These are phyloP conservation scores for Pheosia gnoma DNA, from an alignment of 2,888 invertebrate genomes.

Conservation along the genomic window DNA sequence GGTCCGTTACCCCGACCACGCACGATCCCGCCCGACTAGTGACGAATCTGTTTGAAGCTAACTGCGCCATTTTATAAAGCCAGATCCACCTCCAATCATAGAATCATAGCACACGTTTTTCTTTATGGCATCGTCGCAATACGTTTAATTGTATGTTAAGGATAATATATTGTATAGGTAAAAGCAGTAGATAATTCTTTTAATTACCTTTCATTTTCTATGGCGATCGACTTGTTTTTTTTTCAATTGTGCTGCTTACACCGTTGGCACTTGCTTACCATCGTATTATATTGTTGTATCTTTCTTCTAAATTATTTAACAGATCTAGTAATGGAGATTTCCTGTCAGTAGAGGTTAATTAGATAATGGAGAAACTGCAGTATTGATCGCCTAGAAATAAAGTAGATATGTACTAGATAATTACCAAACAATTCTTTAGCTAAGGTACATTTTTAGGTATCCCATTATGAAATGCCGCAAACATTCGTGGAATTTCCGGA, in stretches of 20 bases:
- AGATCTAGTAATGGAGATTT: too few relatives aligned
- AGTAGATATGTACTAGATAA: too few relatives aligned
- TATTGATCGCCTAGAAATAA: neutral
- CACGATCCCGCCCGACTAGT: conserved; percentile 46
- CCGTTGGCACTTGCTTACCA: neutral
- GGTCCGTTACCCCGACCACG: conserved; percentile 62
- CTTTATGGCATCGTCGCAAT: conserved; percentile 43
- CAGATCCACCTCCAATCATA: conserved; percentile 20
- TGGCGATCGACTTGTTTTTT: neutral
- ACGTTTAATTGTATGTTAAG: neutral
- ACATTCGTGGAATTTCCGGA: conserved; percentile 41
- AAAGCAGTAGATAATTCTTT: too few relatives aligned
- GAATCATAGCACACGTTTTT: conserved; percentile 14
- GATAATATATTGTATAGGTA: too few relatives aligned
- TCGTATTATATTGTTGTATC: too few relatives aligned
- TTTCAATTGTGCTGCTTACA: neutral
- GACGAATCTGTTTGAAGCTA: conserved; percentile 40
- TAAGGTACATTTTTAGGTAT: conserved; percentile 14
- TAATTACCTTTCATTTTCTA: too few relatives aligned
- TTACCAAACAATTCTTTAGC: neutral
- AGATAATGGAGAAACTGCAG: too few relatives aligned
- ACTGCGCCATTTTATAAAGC: conserved; percentile 40
- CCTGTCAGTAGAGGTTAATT: too few relatives aligned
- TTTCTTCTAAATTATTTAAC: too few relatives aligned
- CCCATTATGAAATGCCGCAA: conserved; percentile 15